Conservation (phyloP, 2,797 vertebrate genomes). For the Phataginus tetradactyla region DNA sequence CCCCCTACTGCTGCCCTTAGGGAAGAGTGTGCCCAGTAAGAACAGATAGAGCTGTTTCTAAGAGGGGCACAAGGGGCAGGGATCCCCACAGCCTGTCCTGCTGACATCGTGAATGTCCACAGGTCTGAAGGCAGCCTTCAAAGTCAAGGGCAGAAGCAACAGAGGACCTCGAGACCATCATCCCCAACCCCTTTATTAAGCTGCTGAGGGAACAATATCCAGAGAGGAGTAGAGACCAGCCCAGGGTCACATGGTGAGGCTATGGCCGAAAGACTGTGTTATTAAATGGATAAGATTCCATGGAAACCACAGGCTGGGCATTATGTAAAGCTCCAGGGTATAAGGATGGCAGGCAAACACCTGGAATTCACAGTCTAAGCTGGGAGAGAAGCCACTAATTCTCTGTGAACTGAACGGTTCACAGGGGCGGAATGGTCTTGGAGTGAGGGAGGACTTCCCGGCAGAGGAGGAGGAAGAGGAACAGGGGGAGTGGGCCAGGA, state of each 20-base stretch:
- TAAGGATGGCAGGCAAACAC: neutral
- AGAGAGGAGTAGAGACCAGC: neutral
- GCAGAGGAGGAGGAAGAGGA: neutral
- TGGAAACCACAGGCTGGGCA: neutral
- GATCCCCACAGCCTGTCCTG: neutral
- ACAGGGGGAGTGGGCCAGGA: rapidly evolving
- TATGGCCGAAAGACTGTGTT: rapidly evolving
- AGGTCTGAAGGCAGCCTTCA: neutral
- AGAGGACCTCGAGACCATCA: neutral
- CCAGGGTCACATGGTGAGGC: neutral
- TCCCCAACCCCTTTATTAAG: neutral
- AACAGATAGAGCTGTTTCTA: neutral
- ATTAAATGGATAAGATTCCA: neutral
- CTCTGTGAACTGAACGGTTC: neutral
- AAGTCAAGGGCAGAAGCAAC: neutral
- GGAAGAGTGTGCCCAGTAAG: neutral
- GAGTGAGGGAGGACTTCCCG: neutral
- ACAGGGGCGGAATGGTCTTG: rapidly evolving
- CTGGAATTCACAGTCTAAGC: neutral
- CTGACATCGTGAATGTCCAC: neutral
- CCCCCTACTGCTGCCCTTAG: neutral
- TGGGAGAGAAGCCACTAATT: neutral
- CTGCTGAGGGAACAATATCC: neutral
- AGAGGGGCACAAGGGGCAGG: rapidly evolving
- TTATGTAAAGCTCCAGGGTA: neutral